These are phyloP conservation scores for Cynocephalus volans DNA, from an alignment of 2,113 vertebrate genomes.

Conservation along the genomic window DNA sequence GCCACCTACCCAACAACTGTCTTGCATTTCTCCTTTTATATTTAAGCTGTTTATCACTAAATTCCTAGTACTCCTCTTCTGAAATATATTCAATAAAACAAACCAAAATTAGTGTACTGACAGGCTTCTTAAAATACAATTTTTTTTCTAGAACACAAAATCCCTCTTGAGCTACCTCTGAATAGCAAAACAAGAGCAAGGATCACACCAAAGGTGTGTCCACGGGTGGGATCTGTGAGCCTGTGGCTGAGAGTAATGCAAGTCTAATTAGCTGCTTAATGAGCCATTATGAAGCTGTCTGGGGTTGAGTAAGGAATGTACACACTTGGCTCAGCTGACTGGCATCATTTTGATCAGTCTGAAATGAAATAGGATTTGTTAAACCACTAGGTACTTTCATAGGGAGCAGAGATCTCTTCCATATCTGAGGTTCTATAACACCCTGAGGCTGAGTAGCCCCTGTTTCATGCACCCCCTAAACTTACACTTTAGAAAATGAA, in stretches of 20 bases:
- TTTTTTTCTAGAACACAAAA: constrained; percentile 1
- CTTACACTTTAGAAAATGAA: constrained; percentile 38
- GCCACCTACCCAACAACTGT: background rate
- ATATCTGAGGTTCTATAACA: background rate
- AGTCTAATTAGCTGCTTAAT: constrained; percentile 62
- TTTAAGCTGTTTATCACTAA: background rate
- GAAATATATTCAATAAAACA: constrained; percentile 16
- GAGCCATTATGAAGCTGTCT: constrained; percentile 50
- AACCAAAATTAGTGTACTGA: background rate
- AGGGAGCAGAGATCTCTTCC: background rate
- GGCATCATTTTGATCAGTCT: constrained; percentile 53
- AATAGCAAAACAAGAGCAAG: background rate
- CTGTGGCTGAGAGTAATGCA: background rate
- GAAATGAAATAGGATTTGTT: constrained; percentile 60
- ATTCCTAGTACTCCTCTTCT: background rate
- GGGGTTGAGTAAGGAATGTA: background rate
- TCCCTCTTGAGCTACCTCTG: background rate
- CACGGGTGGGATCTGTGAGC: background rate
- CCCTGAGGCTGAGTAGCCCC: background rate
- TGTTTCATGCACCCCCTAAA: background rate
- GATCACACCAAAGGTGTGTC: background rate
- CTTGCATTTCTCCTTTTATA: background rate
- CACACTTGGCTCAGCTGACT: constrained; percentile 51
- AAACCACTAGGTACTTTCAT: background rate
- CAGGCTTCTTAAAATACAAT: constrained; percentile 19